Percentiles rank a stretch among this genome's conserved stretches.
Evolutionary conservation across 2,113 vertebrate species (phyloP).

Genomic region (Pteropus alecto): DNA sequence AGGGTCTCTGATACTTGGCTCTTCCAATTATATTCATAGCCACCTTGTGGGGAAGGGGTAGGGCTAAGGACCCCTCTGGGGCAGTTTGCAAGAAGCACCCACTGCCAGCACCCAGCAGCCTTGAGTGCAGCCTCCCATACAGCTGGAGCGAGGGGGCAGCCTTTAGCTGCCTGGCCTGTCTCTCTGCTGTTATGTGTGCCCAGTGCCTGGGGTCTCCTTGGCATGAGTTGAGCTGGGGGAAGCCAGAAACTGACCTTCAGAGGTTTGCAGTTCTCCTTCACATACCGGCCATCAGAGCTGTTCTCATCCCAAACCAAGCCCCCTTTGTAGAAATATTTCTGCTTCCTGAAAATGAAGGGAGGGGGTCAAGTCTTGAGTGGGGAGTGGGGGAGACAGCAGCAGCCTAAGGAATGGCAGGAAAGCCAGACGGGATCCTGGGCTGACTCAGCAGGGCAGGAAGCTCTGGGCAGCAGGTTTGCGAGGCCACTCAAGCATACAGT

Average conservation of each 20-base stretch:
- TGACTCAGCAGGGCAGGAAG: background rate
- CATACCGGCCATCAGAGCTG: slow-evolving; percentile 92
- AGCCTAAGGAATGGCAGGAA: background rate
- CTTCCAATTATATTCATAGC: background rate
- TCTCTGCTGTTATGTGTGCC: slow-evolving; percentile 45
- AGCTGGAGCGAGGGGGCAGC: background rate
- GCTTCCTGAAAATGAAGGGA: slow-evolving; percentile 84
- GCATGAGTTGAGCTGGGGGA: background rate
- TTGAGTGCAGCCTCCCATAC: background rate
- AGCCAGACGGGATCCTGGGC: background rate
- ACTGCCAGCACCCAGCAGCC: background rate
- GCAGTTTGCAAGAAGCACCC: background rate
- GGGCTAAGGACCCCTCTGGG: background rate
- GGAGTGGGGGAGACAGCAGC: background rate
- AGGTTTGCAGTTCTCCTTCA: slow-evolving; percentile 96
- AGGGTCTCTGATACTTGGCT: slow-evolving; percentile 29
- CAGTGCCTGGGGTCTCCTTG: background rate
- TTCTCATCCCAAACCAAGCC: slow-evolving; percentile 93
- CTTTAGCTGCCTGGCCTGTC: slow-evolving; percentile 17
- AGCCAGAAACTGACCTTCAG: slow-evolving; percentile 87
- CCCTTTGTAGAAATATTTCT: slow-evolving; percentile 92
- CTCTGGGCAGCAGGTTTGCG: background rate
- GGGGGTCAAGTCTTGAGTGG: background rate
- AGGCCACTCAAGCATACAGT: background rate
- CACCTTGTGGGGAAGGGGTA: background rate